phyloP scores from a whole-genome alignment of 2,888 invertebrate species.

The Harpalus rufipes region DNA sequence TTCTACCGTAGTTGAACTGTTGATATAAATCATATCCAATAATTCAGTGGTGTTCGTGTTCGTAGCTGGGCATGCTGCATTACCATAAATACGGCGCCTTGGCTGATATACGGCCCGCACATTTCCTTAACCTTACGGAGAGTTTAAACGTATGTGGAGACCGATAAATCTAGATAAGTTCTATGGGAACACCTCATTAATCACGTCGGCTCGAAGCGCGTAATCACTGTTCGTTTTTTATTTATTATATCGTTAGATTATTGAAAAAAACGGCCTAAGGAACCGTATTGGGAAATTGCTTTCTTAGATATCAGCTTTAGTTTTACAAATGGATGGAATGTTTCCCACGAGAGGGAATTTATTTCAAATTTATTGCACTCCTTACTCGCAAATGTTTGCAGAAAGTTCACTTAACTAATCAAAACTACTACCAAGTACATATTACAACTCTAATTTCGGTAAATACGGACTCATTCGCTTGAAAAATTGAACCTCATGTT shows the following conservation, averaged over 20 bases:
- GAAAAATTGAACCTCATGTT: neutral
- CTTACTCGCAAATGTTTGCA: conserved; percentile 37
- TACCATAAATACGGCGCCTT: conserved; percentile 62
- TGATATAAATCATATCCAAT: conserved; percentile 59
- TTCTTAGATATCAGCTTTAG: conserved; percentile 10
- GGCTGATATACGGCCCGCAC: conserved; percentile 59
- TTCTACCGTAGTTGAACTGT: neutral
- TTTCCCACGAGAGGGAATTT: conserved; percentile 10
- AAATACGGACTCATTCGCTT: neutral
- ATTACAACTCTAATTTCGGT: neutral
- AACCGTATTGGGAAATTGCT: conserved; percentile 46
- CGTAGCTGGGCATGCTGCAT: conserved; percentile 39
- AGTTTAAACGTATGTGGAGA: conserved; percentile 64
- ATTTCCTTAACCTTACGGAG: conserved; percentile 55
- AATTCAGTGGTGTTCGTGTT: conserved; percentile 32
- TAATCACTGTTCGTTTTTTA: conserved; percentile 58
- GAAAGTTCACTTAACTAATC: conserved; percentile 17
- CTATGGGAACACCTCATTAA: conserved; percentile 63
- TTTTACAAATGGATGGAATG: conserved; percentile 46
- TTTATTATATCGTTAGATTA: conserved; percentile 64
- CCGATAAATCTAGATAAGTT: conserved; percentile 66
- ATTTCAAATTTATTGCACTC: conserved; percentile 39
- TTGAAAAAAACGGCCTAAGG: conserved; percentile 48
- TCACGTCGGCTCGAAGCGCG: conserved; percentile 34
- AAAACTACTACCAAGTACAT: neutral